These are phyloP conservation scores for Nebria brevicollis DNA, from an alignment of 2,888 invertebrate genomes.

Conservation along the genomic window DNA sequence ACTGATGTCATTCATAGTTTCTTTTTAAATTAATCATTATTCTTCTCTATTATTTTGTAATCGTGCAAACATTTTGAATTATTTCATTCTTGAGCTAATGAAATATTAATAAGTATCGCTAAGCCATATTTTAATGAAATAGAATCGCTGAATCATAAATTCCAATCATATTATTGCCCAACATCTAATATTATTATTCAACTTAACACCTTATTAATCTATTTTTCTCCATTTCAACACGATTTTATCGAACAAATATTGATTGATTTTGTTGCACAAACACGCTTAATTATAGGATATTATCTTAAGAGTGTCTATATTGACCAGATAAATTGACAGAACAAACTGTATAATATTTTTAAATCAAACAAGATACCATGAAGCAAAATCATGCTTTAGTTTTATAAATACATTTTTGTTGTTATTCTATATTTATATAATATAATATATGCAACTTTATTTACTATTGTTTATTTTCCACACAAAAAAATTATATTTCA, in stretches of 20 bases:
- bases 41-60: too few species aligned
- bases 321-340: neutral
- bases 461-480: neutral
- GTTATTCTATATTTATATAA: neutral
- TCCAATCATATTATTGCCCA: neutral
- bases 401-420: neutral
- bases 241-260: neutral
- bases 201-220: neutral
- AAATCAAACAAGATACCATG: neutral
- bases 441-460: neutral
- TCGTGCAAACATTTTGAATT: too few species aligned
- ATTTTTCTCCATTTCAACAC: neutral
- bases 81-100: too few species aligned
- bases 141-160: too few species aligned
- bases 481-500: neutral
- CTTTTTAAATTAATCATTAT: too few species aligned
- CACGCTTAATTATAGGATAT: neutral
- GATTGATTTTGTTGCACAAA: neutral
- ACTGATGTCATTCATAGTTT: too few species aligned
- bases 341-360: neutral
- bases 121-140: too few species aligned
- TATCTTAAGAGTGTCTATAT: neutral
- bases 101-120: too few species aligned
- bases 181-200: slow-evolving; percentile 1
- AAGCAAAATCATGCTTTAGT: neutral